A percentile compares a stretch with the other conserved stretches of the same genome.
Evolutionary conservation across 2,888 invertebrate species (phyloP).

Genomic region (Tortrix viridana): DNA sequence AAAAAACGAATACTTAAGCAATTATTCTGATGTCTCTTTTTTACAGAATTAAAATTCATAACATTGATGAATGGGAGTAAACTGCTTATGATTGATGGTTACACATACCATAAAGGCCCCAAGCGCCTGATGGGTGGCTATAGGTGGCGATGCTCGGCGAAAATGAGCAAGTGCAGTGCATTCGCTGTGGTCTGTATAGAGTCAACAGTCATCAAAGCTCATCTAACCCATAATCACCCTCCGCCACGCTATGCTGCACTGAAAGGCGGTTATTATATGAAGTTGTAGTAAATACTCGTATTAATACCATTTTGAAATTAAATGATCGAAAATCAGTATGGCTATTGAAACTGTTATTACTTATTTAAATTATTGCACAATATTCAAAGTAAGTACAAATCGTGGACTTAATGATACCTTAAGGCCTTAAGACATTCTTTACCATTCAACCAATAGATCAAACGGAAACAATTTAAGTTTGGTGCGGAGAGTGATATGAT

Average conservation of each 20-base stretch:
- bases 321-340: not conserved
- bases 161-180: conserved; percentile 8
- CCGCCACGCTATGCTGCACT: not conserved
- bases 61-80: not conserved
- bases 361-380: no score
- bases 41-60: not conserved
- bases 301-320: not conserved
- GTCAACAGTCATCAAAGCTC: not conserved
- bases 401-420: no score
- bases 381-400: no score
- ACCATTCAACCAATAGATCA: no score
- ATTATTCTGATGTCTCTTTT: no score
- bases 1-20: no score
- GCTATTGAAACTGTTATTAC: no score
- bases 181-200: not conserved
- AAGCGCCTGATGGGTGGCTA: not conserved
- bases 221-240: not conserved
- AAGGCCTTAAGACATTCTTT: no score
- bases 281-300: not conserved
- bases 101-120: not conserved
- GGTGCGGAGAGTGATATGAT: no score
- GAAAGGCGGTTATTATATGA: not conserved
- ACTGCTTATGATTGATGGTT: not conserved
- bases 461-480: no score
- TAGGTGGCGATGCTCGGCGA: not conserved